Percentiles rank a stretch among this genome's conserved stretches.
Evolutionary conservation across 2,888 invertebrate genomes (phyloP).

Genomic region (Leucoma salicis): DNA sequence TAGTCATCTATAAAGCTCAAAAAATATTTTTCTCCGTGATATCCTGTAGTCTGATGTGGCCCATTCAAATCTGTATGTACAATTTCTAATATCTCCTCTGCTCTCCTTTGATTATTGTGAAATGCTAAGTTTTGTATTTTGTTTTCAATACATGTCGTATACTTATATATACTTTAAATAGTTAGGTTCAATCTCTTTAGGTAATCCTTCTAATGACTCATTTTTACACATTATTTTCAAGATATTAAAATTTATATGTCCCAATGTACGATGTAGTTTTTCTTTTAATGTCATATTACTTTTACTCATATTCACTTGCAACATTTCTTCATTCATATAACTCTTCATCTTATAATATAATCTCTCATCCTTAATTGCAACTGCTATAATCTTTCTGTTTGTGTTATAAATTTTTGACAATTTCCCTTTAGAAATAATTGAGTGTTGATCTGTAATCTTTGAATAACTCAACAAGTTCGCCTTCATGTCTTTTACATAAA

Average conservation of each 20-base stretch:
- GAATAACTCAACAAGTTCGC: not conserved
- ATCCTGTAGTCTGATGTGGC: not conserved
- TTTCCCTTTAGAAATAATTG: constrained; percentile 14
- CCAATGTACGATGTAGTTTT: constrained; percentile 1
- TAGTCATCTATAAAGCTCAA: constrained; percentile 27
- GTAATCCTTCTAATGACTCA: not conserved
- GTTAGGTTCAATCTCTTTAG: not conserved
- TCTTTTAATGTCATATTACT: not conserved
- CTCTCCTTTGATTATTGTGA: not conserved
- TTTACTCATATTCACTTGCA: constrained; percentile 1
- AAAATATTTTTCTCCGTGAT: constrained; percentile 22
- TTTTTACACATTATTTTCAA: constrained; percentile 1
- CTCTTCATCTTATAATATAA: constrained; percentile 19
- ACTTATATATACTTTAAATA: not conserved
- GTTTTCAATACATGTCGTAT: constrained; percentile 2
- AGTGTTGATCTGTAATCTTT: constrained; percentile 16
- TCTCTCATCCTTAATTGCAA: constrained; percentile 15
- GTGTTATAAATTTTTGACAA: not conserved
- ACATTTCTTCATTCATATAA: constrained; percentile 1
- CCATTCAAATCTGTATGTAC: not conserved
- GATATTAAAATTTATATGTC: not conserved
- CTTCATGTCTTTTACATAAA: constrained; percentile 11
- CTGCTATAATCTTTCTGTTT: constrained; percentile 6
- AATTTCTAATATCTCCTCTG: not conserved
- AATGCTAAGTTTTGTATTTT: not conserved